Evolutionary conservation across 2,797 vertebrate species (phyloP).

Genomic region (Hybognathus amarus): DNA sequence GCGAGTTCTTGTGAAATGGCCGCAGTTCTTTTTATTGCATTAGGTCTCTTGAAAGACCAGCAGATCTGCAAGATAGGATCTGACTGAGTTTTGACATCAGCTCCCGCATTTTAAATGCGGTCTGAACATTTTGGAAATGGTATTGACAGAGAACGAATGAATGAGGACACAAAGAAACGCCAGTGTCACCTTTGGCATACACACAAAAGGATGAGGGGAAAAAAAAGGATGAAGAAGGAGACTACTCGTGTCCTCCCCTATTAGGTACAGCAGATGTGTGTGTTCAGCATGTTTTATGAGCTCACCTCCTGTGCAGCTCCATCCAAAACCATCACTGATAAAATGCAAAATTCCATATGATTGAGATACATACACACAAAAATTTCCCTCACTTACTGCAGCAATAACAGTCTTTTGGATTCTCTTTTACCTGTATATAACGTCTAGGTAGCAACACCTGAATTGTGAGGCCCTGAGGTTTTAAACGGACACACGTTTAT

Average conservation of each 20-base stretch:
- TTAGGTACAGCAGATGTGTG: constrained; percentile 44
- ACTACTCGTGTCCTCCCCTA: constrained; percentile 41
- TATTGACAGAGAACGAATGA: neutral
- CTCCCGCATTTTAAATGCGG: constrained; percentile 1
- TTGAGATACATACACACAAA: constrained; percentile 50
- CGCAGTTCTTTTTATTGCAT: neutral
- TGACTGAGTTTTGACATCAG: neutral
- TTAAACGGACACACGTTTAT: constrained; percentile 63
- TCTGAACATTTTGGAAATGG: neutral
- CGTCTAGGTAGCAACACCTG: constrained; percentile 73
- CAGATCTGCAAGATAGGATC: neutral
- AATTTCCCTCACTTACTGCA: constrained; percentile 56
- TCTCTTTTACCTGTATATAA: constrained; percentile 55
- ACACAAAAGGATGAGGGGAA: neutral
- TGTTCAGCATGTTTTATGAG: constrained; percentile 29
- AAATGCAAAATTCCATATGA: constrained; percentile 16
- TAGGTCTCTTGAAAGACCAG: neutral
- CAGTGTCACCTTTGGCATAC: constrained; percentile 31
- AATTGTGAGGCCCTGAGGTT: constrained; percentile 80
- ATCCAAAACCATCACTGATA: neutral
- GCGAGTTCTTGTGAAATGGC: neutral
- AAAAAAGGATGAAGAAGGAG: neutral
- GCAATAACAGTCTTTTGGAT: constrained; percentile 61
- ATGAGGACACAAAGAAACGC: constrained; percentile 15
- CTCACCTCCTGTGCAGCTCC: constrained; percentile 26